Conservation (phyloP, 2,797 vertebrate species). For the Oryzias dopingdopingensis region DNA sequence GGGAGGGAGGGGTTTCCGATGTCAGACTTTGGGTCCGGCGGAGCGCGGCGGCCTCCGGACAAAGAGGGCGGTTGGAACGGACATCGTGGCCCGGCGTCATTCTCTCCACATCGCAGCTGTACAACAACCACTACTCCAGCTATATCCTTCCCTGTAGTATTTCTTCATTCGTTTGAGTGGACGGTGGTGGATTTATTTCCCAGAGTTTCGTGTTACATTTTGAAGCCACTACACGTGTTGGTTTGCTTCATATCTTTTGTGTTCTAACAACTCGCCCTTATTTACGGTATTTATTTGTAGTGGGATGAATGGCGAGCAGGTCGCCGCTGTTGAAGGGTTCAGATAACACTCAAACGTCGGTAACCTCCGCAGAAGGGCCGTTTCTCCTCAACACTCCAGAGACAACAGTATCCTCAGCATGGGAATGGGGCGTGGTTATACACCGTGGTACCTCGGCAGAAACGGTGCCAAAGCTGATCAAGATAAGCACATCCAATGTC, state of each 20-base stretch:
- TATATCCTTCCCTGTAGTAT: conserved; percentile 49
- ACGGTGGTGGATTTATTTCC: conserved; percentile 46
- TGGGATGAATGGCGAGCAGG: conserved; percentile 45
- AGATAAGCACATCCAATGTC: conserved; percentile 62
- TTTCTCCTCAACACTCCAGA: conserved; percentile 52
- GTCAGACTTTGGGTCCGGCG: conserved; percentile 60
- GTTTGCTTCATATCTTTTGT: conserved; percentile 40
- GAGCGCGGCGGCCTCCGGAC: conserved; percentile 58
- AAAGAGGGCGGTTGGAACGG: conserved; percentile 16
- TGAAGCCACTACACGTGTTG: conserved; percentile 52
- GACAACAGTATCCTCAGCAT: conserved; percentile 38
- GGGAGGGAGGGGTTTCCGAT: conserved; percentile 57
- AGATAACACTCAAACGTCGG: background rate
- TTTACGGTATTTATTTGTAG: conserved; percentile 69
- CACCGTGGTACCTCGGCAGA: conserved; percentile 38
- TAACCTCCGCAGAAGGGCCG: conserved; percentile 39
- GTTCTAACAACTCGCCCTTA: conserved; percentile 61
- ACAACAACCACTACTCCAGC: conserved; percentile 71
- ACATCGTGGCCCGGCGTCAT: conserved; percentile 48
- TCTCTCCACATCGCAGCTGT: conserved; percentile 61
- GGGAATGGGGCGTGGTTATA: background rate
- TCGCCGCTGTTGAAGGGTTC: conserved; percentile 27
- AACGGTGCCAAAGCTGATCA: conserved; percentile 58
- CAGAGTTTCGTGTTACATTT: conserved; percentile 65
- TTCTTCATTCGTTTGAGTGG: conserved; percentile 61